Evolutionary conservation across 2,888 invertebrate species (phyloP).

Genomic region (Tupiocoris notatus): DNA sequence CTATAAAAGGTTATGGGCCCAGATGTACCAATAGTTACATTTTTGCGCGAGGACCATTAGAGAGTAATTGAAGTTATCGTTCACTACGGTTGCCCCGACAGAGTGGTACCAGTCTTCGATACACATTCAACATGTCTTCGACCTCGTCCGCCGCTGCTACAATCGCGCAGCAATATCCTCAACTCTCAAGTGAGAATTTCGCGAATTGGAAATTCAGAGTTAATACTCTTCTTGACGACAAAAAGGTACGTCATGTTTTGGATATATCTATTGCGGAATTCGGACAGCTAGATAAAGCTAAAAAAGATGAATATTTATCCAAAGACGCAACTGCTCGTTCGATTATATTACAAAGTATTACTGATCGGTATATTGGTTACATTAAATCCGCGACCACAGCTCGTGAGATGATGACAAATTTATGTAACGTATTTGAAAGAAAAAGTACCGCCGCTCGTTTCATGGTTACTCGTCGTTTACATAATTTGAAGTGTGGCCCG

Average conservation of each 20-base stretch:
- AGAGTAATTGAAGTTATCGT: no score
- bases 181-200: not conserved
- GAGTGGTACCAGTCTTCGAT: not conserved
- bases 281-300: not conserved
- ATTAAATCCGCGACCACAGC: not conserved
- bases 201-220: not conserved
- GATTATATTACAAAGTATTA: not conserved
- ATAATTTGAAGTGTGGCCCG: constrained; percentile 10
- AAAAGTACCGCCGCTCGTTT: not conserved
- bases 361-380: not conserved
- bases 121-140: not conserved
- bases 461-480: not conserved
- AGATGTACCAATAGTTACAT: no score
- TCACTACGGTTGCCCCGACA: not conserved
- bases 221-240: not conserved
- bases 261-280: not conserved
- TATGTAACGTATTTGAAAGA: not conserved
- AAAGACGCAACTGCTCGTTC: not conserved
- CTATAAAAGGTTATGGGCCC: no score
- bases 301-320: not conserved
- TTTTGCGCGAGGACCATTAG: no score
- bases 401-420: not conserved
- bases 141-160: not conserved
- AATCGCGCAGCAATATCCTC: not conserved
- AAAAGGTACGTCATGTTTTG: not conserved